Conservation (phyloP, 2,113 vertebrate genomes). For the Abramis brama region DNA sequence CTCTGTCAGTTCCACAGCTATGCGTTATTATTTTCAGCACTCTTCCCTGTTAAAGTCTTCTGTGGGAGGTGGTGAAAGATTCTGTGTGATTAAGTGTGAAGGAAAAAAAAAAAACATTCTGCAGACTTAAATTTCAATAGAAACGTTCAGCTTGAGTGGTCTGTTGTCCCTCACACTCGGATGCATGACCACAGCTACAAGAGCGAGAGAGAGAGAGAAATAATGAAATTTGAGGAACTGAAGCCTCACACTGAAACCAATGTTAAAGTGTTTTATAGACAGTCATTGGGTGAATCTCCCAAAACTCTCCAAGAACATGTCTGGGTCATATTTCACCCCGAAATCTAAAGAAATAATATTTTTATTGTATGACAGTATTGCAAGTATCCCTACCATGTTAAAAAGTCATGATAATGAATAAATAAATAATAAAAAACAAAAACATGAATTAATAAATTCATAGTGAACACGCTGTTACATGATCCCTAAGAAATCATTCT, state of each 20-base stretch:
- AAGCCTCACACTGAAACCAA: background rate
- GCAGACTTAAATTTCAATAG: constrained; percentile 14
- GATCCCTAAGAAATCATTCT: background rate
- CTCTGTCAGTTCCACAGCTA: background rate
- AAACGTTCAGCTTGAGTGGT: background rate
- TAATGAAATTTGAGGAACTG: background rate
- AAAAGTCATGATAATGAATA: no score
- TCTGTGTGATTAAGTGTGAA: constrained; percentile 24
- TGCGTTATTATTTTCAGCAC: constrained; percentile 28
- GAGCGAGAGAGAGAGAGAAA: background rate
- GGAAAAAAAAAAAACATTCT: constrained; percentile 4
- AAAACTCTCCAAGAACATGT: background rate
- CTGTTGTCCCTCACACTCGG: constrained; percentile 1
- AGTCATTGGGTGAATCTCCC: background rate
- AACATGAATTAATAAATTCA: no score
- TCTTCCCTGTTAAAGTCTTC: constrained; percentile 24
- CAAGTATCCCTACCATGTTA: no score
- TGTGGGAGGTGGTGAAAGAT: constrained; percentile 29
- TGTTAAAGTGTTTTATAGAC: background rate
- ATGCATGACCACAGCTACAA: background rate
- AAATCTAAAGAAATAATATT: background rate
- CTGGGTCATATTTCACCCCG: background rate
- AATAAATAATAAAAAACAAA: no score
- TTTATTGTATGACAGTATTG: no score
- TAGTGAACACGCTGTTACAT: background rate